These are phyloP conservation scores for Napeogenes sylphis DNA, from an alignment of 2,888 invertebrate species.

Conservation along the genomic window DNA sequence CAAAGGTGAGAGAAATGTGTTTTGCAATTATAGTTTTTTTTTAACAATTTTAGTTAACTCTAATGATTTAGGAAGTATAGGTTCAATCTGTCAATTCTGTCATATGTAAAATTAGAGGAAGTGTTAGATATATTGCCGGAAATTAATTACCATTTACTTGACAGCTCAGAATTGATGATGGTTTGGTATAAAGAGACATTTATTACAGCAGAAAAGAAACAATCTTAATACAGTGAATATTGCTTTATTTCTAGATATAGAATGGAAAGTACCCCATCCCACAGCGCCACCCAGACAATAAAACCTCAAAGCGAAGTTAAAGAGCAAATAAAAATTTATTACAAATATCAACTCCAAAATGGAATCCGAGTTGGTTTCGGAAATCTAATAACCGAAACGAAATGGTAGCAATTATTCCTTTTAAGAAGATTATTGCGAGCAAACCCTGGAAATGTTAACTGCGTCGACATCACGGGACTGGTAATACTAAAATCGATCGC, in stretches of 20 bases:
- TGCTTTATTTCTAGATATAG: conserved; percentile 7
- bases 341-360: conserved; percentile 56
- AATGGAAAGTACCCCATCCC: conserved; percentile 11
- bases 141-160: too few relatives aligned
- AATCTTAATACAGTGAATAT: background rate
- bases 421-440: conserved; percentile 54
- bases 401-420: conserved; percentile 58
- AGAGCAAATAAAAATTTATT: conserved; percentile 61
- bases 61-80: too few relatives aligned
- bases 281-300: conserved; percentile 38
- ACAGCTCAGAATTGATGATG: too few relatives aligned
- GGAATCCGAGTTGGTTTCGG: conserved; percentile 41
- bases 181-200: too few relatives aligned
- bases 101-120: too few relatives aligned
- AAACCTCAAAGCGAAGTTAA: conserved; percentile 49
- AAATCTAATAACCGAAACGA: conserved; percentile 63
- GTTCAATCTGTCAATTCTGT: too few relatives aligned
- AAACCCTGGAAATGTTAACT: conserved; percentile 42
- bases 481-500: conserved; percentile 42
- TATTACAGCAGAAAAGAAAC: too few relatives aligned
- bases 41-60: too few relatives aligned
- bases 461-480: conserved; percentile 30
- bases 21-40: too few relatives aligned
- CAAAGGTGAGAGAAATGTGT: too few relatives aligned
- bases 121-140: too few relatives aligned